Conservation (phyloP, 1,140 invertebrate species). For the Gryon sp. region DNA sequence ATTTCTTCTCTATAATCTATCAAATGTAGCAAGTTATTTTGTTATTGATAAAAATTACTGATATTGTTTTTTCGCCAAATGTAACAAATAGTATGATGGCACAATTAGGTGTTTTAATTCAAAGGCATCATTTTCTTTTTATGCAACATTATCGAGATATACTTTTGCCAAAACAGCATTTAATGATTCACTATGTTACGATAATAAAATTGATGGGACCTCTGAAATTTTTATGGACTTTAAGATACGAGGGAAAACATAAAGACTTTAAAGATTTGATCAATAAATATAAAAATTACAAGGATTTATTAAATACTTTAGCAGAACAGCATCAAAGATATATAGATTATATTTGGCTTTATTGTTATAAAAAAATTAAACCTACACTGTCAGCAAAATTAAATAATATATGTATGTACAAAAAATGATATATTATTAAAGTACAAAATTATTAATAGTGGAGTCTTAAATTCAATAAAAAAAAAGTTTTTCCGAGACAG, state of each 20-base stretch:
- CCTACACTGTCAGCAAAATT: too few species aligned
- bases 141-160: background rate
- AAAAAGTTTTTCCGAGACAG: too few species aligned
- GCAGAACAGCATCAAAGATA: slow-evolving; percentile 19
- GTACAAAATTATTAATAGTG: too few species aligned
- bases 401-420: too few species aligned
- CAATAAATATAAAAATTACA: background rate
- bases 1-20: too few species aligned
- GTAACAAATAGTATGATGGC: background rate
- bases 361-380: too few species aligned
- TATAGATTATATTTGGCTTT: slow-evolving; percentile 7
- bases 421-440: too few species aligned
- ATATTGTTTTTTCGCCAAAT: background rate
- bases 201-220: slow-evolving; percentile 36
- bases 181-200: slow-evolving; percentile 21
- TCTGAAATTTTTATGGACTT: slow-evolving; percentile 21
- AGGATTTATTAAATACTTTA: slow-evolving; percentile 7
- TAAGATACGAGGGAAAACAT: slow-evolving; percentile 36
- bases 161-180: slow-evolving; percentile 34
- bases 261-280: slow-evolving; percentile 30
- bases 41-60: slow-evolving; percentile 1
- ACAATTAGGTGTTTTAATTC: slow-evolving; percentile 17
- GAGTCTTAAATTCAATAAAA: too few species aligned
- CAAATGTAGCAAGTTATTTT: slow-evolving; percentile 1
- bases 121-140: slow-evolving; percentile 23